These are phyloP conservation scores for Rhingia rostrata DNA, from an alignment of 2,888 invertebrate genomes.

Conservation along the genomic window DNA sequence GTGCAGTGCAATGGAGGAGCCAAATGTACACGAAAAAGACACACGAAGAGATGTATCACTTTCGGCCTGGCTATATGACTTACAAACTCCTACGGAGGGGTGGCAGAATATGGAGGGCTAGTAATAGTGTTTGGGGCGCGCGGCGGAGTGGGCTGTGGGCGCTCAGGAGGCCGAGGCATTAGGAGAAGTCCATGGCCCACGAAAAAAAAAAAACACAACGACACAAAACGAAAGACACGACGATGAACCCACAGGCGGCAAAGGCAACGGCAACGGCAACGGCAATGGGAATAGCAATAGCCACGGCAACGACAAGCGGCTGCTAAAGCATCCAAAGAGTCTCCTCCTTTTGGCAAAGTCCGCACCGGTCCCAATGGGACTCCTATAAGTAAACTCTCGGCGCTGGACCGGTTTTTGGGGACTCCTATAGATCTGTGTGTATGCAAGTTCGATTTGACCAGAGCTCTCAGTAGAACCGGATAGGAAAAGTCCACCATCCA, in stretches of 20 bases:
- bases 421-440: slow-evolving; percentile 62
- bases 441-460: slow-evolving; percentile 55
- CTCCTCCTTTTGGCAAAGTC: slow-evolving; percentile 61
- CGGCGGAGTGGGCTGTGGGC: slow-evolving; percentile 57
- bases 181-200: slow-evolving; percentile 66
- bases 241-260: slow-evolving; percentile 59
- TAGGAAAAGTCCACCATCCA: slow-evolving; percentile 64
- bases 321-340: slow-evolving; percentile 42
- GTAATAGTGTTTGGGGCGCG: slow-evolving; percentile 6
- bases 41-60: slow-evolving; percentile 68
- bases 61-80: slow-evolving; percentile 55
- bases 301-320: slow-evolving; percentile 30
- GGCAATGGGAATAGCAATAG: slow-evolving; percentile 26
- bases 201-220: slow-evolving; percentile 43
- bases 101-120: background rate
- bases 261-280: slow-evolving; percentile 43
- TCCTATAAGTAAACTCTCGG: slow-evolving; percentile 59
- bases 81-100: slow-evolving; percentile 54
- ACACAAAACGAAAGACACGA: slow-evolving; percentile 62
- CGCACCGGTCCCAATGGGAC: slow-evolving; percentile 56
- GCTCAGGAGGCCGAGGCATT: slow-evolving; percentile 54
- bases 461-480: slow-evolving; percentile 65
- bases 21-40: slow-evolving; percentile 54
- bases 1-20: slow-evolving; percentile 10
- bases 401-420: slow-evolving; percentile 72